Conservation (phyloP, 2,888 invertebrate genomes). For the Chrysotoxum bicinctum region DNA sequence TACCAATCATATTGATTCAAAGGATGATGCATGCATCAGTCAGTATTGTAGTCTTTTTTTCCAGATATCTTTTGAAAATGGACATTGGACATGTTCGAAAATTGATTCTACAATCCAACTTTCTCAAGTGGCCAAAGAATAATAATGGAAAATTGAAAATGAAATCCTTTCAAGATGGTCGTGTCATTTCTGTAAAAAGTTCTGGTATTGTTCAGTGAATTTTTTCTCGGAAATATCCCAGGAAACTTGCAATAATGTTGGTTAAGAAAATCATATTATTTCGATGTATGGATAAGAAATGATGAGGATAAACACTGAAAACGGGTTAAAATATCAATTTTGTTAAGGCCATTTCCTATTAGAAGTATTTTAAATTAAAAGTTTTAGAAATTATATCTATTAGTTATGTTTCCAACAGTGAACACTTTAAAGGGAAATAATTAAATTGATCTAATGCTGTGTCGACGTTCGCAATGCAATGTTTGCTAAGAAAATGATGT, state of each 20-base stretch:
- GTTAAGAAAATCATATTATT: background rate
- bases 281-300: background rate
- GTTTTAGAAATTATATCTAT: too few relatives aligned
- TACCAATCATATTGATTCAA: conserved; percentile 50
- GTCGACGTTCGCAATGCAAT: too few relatives aligned
- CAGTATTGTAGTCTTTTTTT: background rate
- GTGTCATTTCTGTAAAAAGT: background rate
- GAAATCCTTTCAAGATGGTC: conserved; percentile 57
- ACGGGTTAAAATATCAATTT: conserved; percentile 11
- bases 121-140: conserved; percentile 51
- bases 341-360: too few relatives aligned
- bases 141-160: conserved; percentile 66
- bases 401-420: too few relatives aligned
- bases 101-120: conserved; percentile 41
- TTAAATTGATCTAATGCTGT: too few relatives aligned
- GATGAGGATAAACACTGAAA: conserved; percentile 17
- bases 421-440: too few relatives aligned
- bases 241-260: background rate
- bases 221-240: conserved; percentile 41
- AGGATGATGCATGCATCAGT: conserved; percentile 58
- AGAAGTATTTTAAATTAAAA: too few relatives aligned
- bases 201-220: background rate
- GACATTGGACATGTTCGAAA: conserved; percentile 41
- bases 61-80: conserved; percentile 2
- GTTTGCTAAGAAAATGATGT: too few relatives aligned